Evolutionary conservation across 2,888 invertebrate genomes (phyloP).

Genomic region (Dastarcus helophoroides): DNA sequence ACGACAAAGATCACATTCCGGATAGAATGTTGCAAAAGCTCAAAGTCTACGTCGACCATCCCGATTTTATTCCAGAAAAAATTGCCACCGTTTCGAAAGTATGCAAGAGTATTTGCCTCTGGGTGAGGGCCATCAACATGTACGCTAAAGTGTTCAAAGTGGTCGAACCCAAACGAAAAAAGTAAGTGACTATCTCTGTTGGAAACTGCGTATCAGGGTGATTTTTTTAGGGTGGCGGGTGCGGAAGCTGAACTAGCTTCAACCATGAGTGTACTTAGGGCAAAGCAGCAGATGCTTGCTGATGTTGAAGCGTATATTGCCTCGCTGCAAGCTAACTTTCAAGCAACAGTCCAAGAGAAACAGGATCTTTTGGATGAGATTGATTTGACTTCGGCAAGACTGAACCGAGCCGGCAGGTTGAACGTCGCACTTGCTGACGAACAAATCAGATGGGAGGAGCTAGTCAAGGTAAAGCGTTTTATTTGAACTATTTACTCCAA

Average conservation of each 20-base stretch:
- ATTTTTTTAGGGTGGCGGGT: slow-evolving; percentile 49
- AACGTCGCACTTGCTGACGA: slow-evolving; percentile 83
- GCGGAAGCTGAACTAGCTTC: slow-evolving; percentile 66
- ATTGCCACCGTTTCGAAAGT: slow-evolving; percentile 81
- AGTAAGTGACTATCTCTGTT: slow-evolving; percentile 39
- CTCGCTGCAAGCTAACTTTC: slow-evolving; percentile 48
- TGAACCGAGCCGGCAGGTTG: slow-evolving; percentile 71
- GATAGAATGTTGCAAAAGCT: slow-evolving; percentile 66
- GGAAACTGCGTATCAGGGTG: neutral
- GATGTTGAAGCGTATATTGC: slow-evolving; percentile 64
- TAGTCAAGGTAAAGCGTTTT: slow-evolving; percentile 52
- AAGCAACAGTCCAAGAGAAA: slow-evolving; percentile 63
- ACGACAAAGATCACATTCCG: slow-evolving; percentile 77
- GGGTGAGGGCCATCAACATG: slow-evolving; percentile 85
- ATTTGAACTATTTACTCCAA: no score
- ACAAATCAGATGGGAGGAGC: slow-evolving; percentile 71
- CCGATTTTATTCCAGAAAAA: slow-evolving; percentile 73
- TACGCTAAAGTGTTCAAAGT: slow-evolving; percentile 78
- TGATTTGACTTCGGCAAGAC: slow-evolving; percentile 62
- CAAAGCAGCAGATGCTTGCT: slow-evolving; percentile 72
- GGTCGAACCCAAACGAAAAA: slow-evolving; percentile 78
- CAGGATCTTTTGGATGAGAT: slow-evolving; percentile 63
- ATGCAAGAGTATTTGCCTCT: slow-evolving; percentile 81
- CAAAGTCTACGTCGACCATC: slow-evolving; percentile 71
- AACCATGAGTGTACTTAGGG: slow-evolving; percentile 62